Evolutionary conservation across 2,113 vertebrate genomes (phyloP), one percentile per base, ranked within the genome.

Genomic region (Pica pica): DNA sequence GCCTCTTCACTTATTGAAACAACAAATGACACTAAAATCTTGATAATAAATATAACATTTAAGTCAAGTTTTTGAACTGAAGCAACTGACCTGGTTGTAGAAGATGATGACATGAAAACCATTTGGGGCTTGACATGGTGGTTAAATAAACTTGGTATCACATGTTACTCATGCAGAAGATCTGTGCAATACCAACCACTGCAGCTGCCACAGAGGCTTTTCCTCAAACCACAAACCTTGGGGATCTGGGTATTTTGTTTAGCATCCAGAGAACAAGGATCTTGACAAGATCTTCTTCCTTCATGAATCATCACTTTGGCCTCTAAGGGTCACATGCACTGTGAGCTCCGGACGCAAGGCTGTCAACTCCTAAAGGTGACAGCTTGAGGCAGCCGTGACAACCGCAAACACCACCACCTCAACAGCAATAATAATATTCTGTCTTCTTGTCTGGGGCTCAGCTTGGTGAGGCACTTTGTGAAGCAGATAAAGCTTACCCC

Each of bases 271-370:
- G 65, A 91, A 89, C 53, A 49, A 47, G n/a, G 67, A 49, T 88
- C 69, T 85, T 76, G 33, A 73, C 63, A 71, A 83, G 78, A 61
- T 78, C 81, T 75, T 87, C 69, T 24, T 56, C 70, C 70, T 85
- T 68, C 31, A 16, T 73, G 57, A 82, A 85, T 91, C 84, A 87
- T 79, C 61, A 24, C 70, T 82, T 70, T 67, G 81, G 49, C 53
- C 77, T 89, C 84, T 71, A 64, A 91, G 87, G 52, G 68, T 94
- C 84, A 90, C 70, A 24, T 1, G 4, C 49, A 28, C 47, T 31
- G 55, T 37, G 44, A 64, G 49, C 65, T 76, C 0, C 0, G 41
- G 78, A 64, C 0, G 0, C 41, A 30, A 53, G 74, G 53, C 70
- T 87, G 87, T 61, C 90, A 79, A 0, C 53, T 88, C 63, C 59